A percentile compares a stretch with the other conserved stretches of the same genome.
Evolutionary conservation across 2,888 invertebrate species (phyloP).

Genomic region (Polylopha cassiicola): DNA sequence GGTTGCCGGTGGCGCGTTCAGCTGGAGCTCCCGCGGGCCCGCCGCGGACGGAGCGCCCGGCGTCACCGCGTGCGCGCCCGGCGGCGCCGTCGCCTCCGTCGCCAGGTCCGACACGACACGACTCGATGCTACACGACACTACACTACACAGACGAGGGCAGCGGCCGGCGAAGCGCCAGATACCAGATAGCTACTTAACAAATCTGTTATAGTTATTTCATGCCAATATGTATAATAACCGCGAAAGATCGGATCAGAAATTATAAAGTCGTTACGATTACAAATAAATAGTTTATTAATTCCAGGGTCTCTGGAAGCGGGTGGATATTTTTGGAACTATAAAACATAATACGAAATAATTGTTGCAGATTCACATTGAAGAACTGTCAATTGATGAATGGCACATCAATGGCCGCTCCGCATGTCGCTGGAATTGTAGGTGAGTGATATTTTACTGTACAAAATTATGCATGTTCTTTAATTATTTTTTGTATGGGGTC

Average conservation of each 20-base stretch:
- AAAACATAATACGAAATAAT: background rate
- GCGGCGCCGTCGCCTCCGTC: constrained; percentile 95
- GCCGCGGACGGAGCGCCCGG: constrained; percentile 93
- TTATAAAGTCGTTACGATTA: no score
- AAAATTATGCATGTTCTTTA: no score
- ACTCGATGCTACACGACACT: background rate
- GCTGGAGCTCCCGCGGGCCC: constrained; percentile 93
- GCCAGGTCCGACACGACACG: constrained; percentile 74
- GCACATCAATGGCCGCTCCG: constrained; percentile 98
- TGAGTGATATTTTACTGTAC: constrained; percentile 50
- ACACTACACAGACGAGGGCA: background rate
- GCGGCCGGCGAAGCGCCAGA: background rate
- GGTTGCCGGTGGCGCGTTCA: constrained; percentile 90
- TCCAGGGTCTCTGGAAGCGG: no score
- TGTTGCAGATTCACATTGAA: constrained; percentile 84
- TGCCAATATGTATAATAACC: no score
- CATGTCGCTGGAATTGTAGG: constrained; percentile 95
- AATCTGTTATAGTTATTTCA: background rate
- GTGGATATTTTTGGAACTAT: no score
- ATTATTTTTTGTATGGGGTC: no score
- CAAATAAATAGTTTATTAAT: no score
- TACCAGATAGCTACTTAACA: background rate
- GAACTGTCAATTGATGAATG: constrained; percentile 94
- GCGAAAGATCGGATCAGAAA: background rate
- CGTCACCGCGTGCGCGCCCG: constrained; percentile 94